Base-by-base conservation (phyloP, 1,140 invertebrate species). In the Globodera rostochiensis region DNA sequence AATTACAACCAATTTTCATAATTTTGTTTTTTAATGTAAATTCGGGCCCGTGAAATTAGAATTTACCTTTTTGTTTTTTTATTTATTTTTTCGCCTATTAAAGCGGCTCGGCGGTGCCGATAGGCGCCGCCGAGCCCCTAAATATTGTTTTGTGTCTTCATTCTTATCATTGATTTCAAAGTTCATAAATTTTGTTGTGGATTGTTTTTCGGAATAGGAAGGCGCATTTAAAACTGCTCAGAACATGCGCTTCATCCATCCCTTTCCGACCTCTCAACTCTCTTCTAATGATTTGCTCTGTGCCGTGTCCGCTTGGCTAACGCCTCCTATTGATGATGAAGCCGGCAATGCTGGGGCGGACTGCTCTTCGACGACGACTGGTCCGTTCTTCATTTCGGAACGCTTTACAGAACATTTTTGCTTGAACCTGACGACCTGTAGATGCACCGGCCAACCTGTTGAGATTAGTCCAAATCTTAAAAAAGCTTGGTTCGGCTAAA, bases 41-140 rank as follows among this genome's bases (percentile, higher is more conserved):
- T 36, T 36, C 36, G 36, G 36, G 36, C 3, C 36, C 36, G 36
- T 36, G 36, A 36, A 36, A 36, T 36, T 36, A 36, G 36, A 36
- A 36, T 36, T 36, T 15, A 60, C 2, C 1, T 57, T 75, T 25
- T 76, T 80, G 1, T 83, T 49, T 15, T 83, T 49, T 15, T 69
- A 73, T 74, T 21, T 45, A 13, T 4, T 83, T 9, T 49, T 6
- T 60, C 15, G 0, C 84, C 70, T 25, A 36, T 49, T 91, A 79
- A 79, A 92, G 92, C 25, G 2, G 2, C 2, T 36, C 25, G 0
- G 25, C 25, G 2, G 2, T 2, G 0, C 2, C n/a, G n/a, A n/a
- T 36, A 36, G 25, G 25, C 25, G 0, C 0, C 25, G 0, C 0
- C 0, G 2, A 0, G 2, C 25, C 25, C 0, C 0, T 2, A 36